phyloP scores from a whole-genome alignment of 2,113 vertebrate genomes.

The Electrona antarctica region DNA sequence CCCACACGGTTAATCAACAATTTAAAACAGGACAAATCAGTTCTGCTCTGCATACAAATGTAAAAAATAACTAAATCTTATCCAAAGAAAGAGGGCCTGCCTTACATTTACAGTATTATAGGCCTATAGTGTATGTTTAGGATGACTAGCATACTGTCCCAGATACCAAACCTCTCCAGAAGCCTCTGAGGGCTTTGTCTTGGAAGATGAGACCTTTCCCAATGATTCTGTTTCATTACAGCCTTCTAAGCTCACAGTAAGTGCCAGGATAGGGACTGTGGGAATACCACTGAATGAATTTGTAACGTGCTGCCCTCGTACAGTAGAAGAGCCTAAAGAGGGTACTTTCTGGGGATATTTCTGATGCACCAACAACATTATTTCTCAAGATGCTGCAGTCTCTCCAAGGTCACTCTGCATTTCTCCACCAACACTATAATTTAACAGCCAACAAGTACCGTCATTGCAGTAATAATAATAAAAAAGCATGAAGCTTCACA shows the following conservation, averaged over 20 bases:
- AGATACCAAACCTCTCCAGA: slow-evolving; percentile 13
- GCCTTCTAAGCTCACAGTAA: slow-evolving; percentile 33
- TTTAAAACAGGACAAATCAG: slow-evolving; percentile 15
- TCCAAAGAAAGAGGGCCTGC: not conserved
- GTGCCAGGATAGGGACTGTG: not conserved
- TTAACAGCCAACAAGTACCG: slow-evolving; percentile 48
- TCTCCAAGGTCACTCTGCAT: slow-evolving; percentile 66
- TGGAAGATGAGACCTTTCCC: slow-evolving; percentile 32
- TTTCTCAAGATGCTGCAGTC: slow-evolving; percentile 43
- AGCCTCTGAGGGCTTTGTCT: slow-evolving; percentile 31
- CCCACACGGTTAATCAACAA: slow-evolving; percentile 34
- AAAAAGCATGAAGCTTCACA: slow-evolving; percentile 52
- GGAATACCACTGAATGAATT: slow-evolving; percentile 30
- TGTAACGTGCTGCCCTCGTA: slow-evolving; percentile 6
- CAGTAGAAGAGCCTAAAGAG: not conserved
- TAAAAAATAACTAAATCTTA: not conserved
- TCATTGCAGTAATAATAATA: slow-evolving; percentile 32
- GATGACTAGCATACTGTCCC: slow-evolving; percentile 24
- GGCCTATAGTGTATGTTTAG: slow-evolving; percentile 14
- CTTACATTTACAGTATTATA: not conserved
- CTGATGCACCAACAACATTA: slow-evolving; percentile 33
- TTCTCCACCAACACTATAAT: slow-evolving; percentile 58
- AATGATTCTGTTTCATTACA: slow-evolving; percentile 32
- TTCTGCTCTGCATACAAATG: slow-evolving; percentile 31
- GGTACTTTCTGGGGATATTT: slow-evolving; percentile 25